These are phyloP conservation scores for Dreissena polymorpha DNA, from an alignment of 1,140 invertebrate genomes.

Conservation along the genomic window DNA sequence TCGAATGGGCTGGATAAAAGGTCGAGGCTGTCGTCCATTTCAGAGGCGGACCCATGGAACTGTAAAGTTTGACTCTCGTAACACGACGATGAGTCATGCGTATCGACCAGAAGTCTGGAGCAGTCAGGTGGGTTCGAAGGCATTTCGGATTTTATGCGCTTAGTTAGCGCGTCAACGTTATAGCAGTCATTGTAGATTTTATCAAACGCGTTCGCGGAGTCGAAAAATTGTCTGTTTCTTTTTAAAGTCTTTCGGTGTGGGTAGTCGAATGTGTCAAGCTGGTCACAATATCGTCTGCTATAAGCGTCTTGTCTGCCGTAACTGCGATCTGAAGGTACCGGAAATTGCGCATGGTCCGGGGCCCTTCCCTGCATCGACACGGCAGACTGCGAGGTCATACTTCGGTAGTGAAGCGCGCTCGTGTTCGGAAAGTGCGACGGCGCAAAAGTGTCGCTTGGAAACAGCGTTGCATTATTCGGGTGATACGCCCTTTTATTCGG, in stretches of 20 bases:
- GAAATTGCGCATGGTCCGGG: too few relatives aligned
- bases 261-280: slow-evolving; percentile 3
- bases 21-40: slow-evolving; percentile 41
- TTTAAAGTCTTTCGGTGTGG: slow-evolving; percentile 10
- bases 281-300: slow-evolving; percentile 23
- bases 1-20: slow-evolving; percentile 35
- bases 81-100: not conserved
- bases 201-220: slow-evolving; percentile 15
- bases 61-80: not conserved
- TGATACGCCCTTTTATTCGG: slow-evolving; percentile 60
- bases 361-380: too few relatives aligned
- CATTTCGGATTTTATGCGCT: slow-evolving; percentile 41
- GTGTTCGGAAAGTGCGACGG: not conserved
- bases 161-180: slow-evolving; percentile 4
- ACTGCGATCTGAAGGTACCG: too few relatives aligned
- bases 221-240: slow-evolving; percentile 15
- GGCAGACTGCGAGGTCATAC: too few relatives aligned
- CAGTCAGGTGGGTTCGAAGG: slow-evolving; percentile 4
- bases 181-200: slow-evolving; percentile 31
- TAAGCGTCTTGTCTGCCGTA: not conserved
- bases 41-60: too few relatives aligned
- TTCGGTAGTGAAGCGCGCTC: too few relatives aligned
- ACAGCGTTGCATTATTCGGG: slow-evolving; percentile 47
- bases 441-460: not conserved
- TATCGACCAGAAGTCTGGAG: not conserved